Conservation (phyloP, 2,888 invertebrate species). For the Cerastis rubricosa region DNA sequence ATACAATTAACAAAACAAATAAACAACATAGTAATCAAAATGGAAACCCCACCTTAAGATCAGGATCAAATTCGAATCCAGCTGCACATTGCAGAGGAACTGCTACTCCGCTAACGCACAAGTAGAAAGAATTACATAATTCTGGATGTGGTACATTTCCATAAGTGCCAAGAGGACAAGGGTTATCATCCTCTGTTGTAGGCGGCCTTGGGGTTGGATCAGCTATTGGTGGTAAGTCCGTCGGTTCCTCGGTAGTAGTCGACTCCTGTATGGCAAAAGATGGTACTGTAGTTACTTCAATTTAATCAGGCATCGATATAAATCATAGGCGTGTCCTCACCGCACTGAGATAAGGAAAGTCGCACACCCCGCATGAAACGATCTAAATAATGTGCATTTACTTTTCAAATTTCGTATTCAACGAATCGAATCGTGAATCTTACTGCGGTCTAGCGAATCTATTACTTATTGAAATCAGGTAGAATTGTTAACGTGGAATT, state of each 20-base stretch:
- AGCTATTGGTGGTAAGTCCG: constrained; percentile 11
- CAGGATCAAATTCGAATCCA: constrained; percentile 70
- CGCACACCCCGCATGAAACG: not conserved
- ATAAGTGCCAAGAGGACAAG: constrained; percentile 66
- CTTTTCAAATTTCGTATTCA: not conserved
- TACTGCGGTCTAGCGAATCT: not conserved
- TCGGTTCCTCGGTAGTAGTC: not conserved
- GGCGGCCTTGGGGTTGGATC: constrained; percentile 6
- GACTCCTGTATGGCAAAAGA: not conserved
- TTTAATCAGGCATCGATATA: not conserved
- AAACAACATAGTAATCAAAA: not conserved
- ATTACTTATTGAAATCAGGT: not conserved
- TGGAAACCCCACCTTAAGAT: constrained; percentile 53
- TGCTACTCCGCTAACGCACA: constrained; percentile 70
- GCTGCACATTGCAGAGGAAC: constrained; percentile 67
- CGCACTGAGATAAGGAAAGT: not conserved
- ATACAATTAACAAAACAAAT: not conserved
- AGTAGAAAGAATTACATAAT: constrained; percentile 70
- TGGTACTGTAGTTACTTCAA: not conserved
- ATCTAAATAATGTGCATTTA: not conserved
- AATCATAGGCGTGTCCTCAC: not conserved
- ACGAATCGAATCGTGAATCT: not conserved
- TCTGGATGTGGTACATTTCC: constrained; percentile 73
- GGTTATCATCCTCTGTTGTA: constrained; percentile 17
- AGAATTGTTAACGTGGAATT: not conserved